Evolutionary conservation across 2,888 invertebrate genomes (phyloP).

Genomic region (Taenaris catops): DNA sequence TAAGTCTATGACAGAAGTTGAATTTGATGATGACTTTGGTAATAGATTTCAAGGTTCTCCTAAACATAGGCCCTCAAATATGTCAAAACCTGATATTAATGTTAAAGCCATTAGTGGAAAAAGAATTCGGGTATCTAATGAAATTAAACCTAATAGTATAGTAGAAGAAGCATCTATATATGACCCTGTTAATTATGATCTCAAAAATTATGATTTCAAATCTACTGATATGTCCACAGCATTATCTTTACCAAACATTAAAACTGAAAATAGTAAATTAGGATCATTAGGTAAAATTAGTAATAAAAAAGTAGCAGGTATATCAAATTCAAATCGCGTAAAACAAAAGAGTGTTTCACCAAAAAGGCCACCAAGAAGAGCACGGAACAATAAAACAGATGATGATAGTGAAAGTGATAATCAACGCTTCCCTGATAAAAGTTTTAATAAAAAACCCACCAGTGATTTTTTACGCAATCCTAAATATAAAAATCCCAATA

Average conservation of each 20-base stretch:
- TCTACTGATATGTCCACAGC: conserved; percentile 47
- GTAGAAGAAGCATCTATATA: conserved; percentile 64
- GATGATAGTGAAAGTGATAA: conserved; percentile 75
- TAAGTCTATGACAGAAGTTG: conserved; percentile 69
- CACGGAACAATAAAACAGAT: conserved; percentile 68
- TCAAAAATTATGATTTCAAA: conserved; percentile 62
- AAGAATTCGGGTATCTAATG: conserved; percentile 82
- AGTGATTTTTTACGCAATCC: conserved; percentile 40
- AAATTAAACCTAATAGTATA: conserved; percentile 54
- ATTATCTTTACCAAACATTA: conserved; percentile 65
- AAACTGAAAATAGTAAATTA: conserved; percentile 59
- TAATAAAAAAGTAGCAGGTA: conserved; percentile 50
- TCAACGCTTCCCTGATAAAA: conserved; percentile 55
- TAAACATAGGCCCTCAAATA: conserved; percentile 45
- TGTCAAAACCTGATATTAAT: conserved; percentile 67
- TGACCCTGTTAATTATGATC: conserved; percentile 71
- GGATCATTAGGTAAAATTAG: conserved; percentile 51
- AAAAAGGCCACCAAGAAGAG: conserved; percentile 80
- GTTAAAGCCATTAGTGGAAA: conserved; percentile 85
- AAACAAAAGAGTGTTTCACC: conserved; percentile 78
- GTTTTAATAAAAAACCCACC: conserved; percentile 40
- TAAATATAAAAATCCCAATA: conserved; percentile 53
- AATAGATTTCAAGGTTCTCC: conserved; percentile 59
- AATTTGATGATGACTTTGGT: conserved; percentile 74
- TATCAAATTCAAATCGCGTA: conserved; percentile 49